Evolutionary conservation across 2,797 vertebrate genomes (phyloP), one percentile per base, ranked within the genome.

Genomic region (Falco novaeseelandiae): DNA sequence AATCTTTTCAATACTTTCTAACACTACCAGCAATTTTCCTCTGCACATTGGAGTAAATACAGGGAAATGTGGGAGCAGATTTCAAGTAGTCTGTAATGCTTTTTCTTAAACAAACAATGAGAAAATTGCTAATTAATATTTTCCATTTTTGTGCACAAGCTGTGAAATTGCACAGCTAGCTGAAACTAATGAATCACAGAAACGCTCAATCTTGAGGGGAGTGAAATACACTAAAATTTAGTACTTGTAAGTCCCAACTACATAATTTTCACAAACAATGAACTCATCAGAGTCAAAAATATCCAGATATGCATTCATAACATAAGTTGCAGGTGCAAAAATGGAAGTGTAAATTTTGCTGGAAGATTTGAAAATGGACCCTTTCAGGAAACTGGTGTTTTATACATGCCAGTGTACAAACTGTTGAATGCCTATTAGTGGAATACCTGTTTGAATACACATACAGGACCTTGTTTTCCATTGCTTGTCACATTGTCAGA

Each of bases 61-160:
- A 91, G 25, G 49, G 38, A 97, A 97, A 93, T 40, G 29, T 76
- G 80, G 85, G 91, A 96, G 72, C 42, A 74, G 90, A 77, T 95
- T 97, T 95, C 89, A 87, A 97, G 89, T 74, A 78, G 23, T 94
- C 77, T 93, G 66, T 66, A 96, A 91, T 91, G 61, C 40, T 95
- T 97, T 82, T 96, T 93, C 59, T 83, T 95, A 88, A 93, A 96
- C 78, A 91, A 96, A 91, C 76, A 94, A 97, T 93, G 67, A 95
- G 25, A 94, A 97, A 97, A 98, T 97, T 97, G 83, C 30, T 97
- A 98, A 97, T 98, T 98, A 96, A 96, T 98, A 96, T 96, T 98
- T 97, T 94, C 72, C 93, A 87, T 87, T 77, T 94, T 98, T 69
- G 84, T 95, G 83, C 95, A 70, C 90, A 96, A 96, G 62, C 89